These are phyloP conservation scores for Gerris buenoi DNA, from an alignment of 1,140 invertebrate species.

Conservation along the genomic window DNA sequence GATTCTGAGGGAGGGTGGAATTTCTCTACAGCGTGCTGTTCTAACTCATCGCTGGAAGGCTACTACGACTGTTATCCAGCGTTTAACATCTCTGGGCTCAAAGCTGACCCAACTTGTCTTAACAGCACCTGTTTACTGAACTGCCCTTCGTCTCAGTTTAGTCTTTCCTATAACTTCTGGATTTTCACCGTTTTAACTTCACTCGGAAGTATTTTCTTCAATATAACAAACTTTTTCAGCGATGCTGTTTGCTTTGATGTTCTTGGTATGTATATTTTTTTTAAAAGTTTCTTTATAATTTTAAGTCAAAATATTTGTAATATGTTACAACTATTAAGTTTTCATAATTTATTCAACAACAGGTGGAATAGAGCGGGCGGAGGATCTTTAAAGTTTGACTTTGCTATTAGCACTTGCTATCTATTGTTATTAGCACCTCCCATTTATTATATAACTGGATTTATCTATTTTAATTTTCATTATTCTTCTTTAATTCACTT, in stretches of 20 bases:
- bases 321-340: too few species aligned
- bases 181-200: slow-evolving; percentile 51
- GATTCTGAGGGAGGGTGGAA: neutral
- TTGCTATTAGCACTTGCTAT: too few species aligned
- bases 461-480: too few species aligned
- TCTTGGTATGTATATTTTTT: slow-evolving; percentile 48
- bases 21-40: neutral
- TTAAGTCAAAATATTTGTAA: too few species aligned
- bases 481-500: too few species aligned
- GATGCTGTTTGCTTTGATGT: slow-evolving; percentile 69
- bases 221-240: slow-evolving; percentile 57
- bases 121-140: neutral
- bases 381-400: too few species aligned
- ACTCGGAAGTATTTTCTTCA: slow-evolving; percentile 54
- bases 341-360: too few species aligned
- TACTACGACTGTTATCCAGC: neutral
- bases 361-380: too few species aligned
- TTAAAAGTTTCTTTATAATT: too few species aligned
- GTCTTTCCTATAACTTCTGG: slow-evolving; percentile 39
- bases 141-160: neutral
- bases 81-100: neutral
- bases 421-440: too few species aligned
- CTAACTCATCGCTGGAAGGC: neutral
- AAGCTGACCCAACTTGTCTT: neutral
- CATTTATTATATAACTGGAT: too few species aligned